Evolutionary conservation across 2,888 invertebrate species (phyloP), one percentile per base, ranked within the genome.

Genomic region (Drosophila meridiana): DNA sequence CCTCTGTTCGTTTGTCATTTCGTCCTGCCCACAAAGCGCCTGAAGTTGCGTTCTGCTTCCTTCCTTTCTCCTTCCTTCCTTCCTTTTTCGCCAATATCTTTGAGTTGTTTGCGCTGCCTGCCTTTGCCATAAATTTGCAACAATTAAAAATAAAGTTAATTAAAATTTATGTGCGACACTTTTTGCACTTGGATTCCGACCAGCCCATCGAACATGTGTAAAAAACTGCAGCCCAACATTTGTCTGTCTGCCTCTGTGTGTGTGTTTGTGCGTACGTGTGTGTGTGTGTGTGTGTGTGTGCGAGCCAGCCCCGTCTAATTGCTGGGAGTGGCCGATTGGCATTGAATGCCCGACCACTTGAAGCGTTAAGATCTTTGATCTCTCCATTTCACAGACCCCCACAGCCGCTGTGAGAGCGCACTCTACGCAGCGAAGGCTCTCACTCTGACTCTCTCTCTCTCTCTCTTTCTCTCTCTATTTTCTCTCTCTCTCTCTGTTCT

Each of bases 141-240:
- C 90, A 90, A 90, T 91, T 90, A 91, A 88, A 81, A 89, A 87
- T 76, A 87, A 83, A 86, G 87, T 89, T 90, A 90, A 91, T 90
- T 90, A 83, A 90, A 90, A 90, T 90, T 90, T 90, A 90, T 91
- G 90, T 84, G 86, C 84, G 91, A 90, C 91, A 91, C 78, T 84
- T 91, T 71, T 84, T 88, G 83, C 80, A 78, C 83, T 79, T 76
- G 69, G 79, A 76, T 76, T 69, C 75, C 71, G 74, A 65, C 74
- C 76, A 82, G 70, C 82, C 70, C 61, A 72, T 59, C 48, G 66
- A 66, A 67, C 79, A 79, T 69, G 73, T 80, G 68, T 73, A 72
- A 77, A 71, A 73, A 72, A 78, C 47, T 26, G 32, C 32, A 56
- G 38, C 20, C 34, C 47, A 30, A 13, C 20, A 50, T 43, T 7